Conservation (phyloP, 2,113 vertebrate genomes). For the Scortum barcoo region DNA sequence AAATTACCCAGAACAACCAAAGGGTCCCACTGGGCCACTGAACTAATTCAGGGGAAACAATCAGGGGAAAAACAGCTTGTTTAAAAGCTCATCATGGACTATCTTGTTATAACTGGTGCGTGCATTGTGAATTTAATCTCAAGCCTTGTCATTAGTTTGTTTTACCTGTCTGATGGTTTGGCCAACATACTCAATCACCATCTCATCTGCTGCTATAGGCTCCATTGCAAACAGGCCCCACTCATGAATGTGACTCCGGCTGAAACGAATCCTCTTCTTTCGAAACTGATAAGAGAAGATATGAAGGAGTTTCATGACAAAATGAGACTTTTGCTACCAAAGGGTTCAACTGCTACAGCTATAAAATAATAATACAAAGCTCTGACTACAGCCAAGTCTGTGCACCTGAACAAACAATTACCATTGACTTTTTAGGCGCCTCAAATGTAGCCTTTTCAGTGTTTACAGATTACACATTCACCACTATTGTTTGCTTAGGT, state of each 20-base stretch:
- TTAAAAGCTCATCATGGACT: neutral
- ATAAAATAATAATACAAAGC: no score
- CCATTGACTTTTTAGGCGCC: neutral
- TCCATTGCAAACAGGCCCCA: conserved; percentile 99
- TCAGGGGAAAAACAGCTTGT: neutral
- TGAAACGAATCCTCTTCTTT: conserved; percentile 96
- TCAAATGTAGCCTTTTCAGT: neutral
- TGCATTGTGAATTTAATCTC: neutral
- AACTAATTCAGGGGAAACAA: conserved; percentile 1
- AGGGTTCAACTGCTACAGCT: neutral
- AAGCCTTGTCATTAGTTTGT: conserved; percentile 1
- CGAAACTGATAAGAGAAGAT: conserved; percentile 87
- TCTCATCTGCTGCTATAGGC: conserved; percentile 96
- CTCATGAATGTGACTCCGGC: conserved; percentile 97
- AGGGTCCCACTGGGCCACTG: conserved; percentile 12
- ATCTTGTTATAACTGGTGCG: neutral
- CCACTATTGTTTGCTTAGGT: neutral
- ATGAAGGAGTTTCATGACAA: neutral
- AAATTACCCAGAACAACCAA: conserved; percentile 56
- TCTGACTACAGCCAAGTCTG: neutral
- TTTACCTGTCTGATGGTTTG: conserved; percentile 96
- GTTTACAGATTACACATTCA: neutral
- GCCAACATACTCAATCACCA: conserved; percentile 99
- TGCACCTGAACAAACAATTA: neutral
- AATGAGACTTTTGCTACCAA: neutral